A percentile compares a stretch with the other conserved stretches of the same genome.
Conservation (phyloP, 2,797 vertebrate genomes). For the Calcarius lapponicus region DNA sequence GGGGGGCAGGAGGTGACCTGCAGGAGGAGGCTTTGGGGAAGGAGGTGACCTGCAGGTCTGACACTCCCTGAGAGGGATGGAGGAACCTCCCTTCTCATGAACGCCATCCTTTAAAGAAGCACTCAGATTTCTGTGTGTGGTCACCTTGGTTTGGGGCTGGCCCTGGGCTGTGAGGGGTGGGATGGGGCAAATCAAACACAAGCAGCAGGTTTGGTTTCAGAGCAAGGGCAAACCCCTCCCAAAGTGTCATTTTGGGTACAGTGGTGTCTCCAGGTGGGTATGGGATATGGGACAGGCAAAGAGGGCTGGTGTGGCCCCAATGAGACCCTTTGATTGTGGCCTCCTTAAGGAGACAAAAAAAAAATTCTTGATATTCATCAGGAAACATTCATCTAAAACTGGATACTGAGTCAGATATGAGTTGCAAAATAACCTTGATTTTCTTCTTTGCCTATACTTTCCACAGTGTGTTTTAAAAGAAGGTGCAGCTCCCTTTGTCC, state of each 20-base stretch:
- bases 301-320: not conserved
- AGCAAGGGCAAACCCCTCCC: not conserved
- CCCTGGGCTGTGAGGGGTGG: not conserved
- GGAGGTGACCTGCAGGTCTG: not conserved
- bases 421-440: not conserved
- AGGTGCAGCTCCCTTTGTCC: not conserved
- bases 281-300: not conserved
- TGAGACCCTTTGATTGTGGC: not conserved
- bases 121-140: not conserved
- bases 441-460: not conserved
- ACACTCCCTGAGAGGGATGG: not conserved
- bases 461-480: not conserved
- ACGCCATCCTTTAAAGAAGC: not conserved
- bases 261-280: not conserved
- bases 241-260: not conserved
- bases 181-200: not conserved
- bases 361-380: not conserved
- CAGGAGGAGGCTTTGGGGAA: not conserved
- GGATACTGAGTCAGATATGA: not conserved
- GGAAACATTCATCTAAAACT: not conserved
- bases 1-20: not conserved
- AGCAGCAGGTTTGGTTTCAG: not conserved
- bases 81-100: not conserved
- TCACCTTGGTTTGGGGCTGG: fast-evolving
- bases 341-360: not conserved